Evolutionary conservation across 2,113 vertebrate species (phyloP), one percentile per base, ranked within the genome.

Genomic region (Salvelinus sp.): DNA sequence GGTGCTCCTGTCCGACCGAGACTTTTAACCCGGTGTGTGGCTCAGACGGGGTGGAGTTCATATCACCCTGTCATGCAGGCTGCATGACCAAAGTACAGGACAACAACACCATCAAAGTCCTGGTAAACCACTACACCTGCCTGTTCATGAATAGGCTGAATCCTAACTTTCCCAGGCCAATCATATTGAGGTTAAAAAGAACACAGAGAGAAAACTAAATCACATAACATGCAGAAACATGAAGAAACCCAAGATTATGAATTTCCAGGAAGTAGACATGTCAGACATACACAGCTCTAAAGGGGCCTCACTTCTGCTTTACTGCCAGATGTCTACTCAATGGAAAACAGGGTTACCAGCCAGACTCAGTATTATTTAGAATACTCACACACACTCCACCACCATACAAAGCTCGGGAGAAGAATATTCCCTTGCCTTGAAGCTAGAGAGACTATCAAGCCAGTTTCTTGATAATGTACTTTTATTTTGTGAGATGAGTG

Each of bases 21-120:
- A 84, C 83, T 2, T 97, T 94, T 5, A 95, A 96, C 79, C 96
- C 96, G 0, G 82, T 97, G 13, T 97, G 96, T 0, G 93, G 95
- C 0, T 92, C 92, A 0, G 23, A 96, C 0, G 85, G 68, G 0
- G 23, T 94, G 0, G 96, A 97, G 54, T 96, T 94, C 86, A 80
- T 79, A 57, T 96, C 95, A 0, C 95, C 96, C 0, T 97, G 96
- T 18, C 91, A 93, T 0, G 96, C 95, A 0, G 95, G 95, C 75
- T 97, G 96, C 54, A 23, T 3, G 0, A 3, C 0, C 5, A 6
- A 20, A 16, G 48, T 73, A 20, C 64, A 0, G 0, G 22, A 76
- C 27, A 0, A 6, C 48, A 50, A 0, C 16, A 3, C 3, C 60
- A n/a, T 7, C 44, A 85, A 84, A 64, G 14, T 76, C 9, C 22